Evolutionary conservation across 2,797 vertebrate genomes (phyloP).

Genomic region (Nyctibius grandis): DNA sequence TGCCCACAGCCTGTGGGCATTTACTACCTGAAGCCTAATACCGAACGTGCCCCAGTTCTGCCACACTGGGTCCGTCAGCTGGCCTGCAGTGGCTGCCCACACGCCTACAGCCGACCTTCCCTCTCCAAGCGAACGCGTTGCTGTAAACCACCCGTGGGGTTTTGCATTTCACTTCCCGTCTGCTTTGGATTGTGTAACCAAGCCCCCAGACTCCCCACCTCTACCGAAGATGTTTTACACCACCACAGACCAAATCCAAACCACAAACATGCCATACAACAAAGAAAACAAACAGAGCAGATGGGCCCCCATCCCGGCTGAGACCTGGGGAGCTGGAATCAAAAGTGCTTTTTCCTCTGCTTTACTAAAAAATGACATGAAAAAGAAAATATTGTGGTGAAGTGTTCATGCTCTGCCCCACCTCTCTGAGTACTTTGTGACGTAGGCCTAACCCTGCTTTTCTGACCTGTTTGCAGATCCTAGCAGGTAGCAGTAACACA

Average conservation of each 20-base stretch:
- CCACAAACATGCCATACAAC: not conserved
- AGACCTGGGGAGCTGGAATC: not conserved
- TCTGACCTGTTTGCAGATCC: not conserved
- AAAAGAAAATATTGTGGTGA: conserved; percentile 6
- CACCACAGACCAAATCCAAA: not conserved
- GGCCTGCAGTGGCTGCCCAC: not conserved
- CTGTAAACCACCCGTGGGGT: not conserved
- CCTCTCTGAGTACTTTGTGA: not conserved
- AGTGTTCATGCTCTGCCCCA: not conserved
- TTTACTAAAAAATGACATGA: not conserved
- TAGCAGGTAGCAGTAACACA: not conserved
- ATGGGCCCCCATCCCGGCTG: not conserved
- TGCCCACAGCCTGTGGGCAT: not conserved
- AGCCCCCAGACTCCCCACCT: conserved; percentile 18
- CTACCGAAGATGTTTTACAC: not conserved
- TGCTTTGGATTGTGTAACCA: not conserved
- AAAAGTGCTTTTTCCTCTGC: not conserved
- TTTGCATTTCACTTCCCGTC: not conserved
- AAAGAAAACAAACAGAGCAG: not conserved
- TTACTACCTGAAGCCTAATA: not conserved
- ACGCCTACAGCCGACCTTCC: not conserved
- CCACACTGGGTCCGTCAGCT: not conserved
- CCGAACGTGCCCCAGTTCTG: not conserved
- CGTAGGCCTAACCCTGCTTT: not conserved
- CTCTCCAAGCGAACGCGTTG: not conserved